Conservation (phyloP, 2,113 vertebrate genomes). For the Nanorana parkeri region DNA sequence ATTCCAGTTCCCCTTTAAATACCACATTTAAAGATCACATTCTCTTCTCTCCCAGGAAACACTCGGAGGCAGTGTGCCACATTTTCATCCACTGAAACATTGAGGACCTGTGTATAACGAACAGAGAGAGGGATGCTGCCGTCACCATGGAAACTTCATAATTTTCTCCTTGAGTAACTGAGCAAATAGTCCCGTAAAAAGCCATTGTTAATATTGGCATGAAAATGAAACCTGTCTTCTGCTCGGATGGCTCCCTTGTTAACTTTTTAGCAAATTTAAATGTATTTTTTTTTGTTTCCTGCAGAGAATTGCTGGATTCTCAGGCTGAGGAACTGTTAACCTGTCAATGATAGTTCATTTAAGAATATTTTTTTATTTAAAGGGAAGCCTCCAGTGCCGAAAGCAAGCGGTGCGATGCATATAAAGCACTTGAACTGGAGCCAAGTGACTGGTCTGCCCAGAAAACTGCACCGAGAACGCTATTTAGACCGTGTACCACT, state of each 20-base stretch:
- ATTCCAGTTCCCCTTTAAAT: too few relatives aligned
- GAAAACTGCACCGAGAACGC: not conserved
- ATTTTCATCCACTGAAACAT: not conserved
- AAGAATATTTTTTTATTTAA: conserved; percentile 25
- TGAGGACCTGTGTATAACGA: not conserved
- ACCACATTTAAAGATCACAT: too few relatives aligned
- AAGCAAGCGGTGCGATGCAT: not conserved
- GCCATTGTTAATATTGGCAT: conserved; percentile 64
- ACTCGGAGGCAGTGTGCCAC: not conserved
- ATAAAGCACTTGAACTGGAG: not conserved
- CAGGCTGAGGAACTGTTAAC: conserved; percentile 1
- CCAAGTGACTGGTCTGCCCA: not conserved
- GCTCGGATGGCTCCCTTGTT: not conserved
- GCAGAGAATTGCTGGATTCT: not conserved
- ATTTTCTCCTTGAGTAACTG: conserved; percentile 53
- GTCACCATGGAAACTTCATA: conserved; percentile 72
- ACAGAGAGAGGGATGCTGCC: conserved; percentile 56
- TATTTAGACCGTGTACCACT: not conserved
- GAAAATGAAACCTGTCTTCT: conserved; percentile 59
- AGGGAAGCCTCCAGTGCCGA: not conserved
- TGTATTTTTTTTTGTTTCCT: not conserved
- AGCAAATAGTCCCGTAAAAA: conserved; percentile 63
- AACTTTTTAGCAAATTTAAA: not conserved
- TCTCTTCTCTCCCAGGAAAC: not conserved
- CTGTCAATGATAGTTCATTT: conserved; percentile 1